phyloP scores from a whole-genome alignment of 2,888 invertebrate genomes.

The Amaurobius ferox region DNA sequence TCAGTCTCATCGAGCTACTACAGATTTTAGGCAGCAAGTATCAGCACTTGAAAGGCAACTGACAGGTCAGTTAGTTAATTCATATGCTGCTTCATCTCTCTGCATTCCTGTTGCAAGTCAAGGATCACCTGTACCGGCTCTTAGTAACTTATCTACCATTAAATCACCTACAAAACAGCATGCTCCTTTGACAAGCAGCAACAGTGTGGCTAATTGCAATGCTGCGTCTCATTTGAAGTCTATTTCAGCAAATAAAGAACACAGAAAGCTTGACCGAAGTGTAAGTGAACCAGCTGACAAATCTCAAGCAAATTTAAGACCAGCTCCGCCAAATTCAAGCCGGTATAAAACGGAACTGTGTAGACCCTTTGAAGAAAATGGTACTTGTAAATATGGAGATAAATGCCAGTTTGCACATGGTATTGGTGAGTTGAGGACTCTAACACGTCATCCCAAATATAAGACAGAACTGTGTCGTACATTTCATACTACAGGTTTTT shows the following conservation, averaged over 20 bases:
- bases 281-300: slow-evolving; percentile 82
- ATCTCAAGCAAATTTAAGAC: slow-evolving; percentile 35
- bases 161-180: slow-evolving; percentile 47
- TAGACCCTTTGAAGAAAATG: slow-evolving; percentile 96
- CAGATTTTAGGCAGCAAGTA: slow-evolving; percentile 58
- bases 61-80: too few relatives aligned
- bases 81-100: slow-evolving; percentile 26
- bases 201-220: slow-evolving; percentile 63
- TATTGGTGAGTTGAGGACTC: slow-evolving; percentile 90
- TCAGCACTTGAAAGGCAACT: slow-evolving; percentile 62
- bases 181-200: slow-evolving; percentile 58
- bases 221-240: slow-evolving; percentile 48
- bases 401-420: slow-evolving; percentile 99
- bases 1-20: slow-evolving; percentile 42
- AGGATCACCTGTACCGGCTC: slow-evolving; percentile 27
- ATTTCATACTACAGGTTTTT: slow-evolving; percentile 96
- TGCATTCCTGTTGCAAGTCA: slow-evolving; percentile 34
- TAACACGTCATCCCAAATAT: slow-evolving; percentile 98
- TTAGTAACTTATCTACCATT: slow-evolving; percentile 24
- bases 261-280: slow-evolving; percentile 85
- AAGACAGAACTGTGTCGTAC: slow-evolving; percentile 97
- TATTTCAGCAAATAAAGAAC: slow-evolving; percentile 19
- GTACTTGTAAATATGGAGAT: slow-evolving; percentile 99
- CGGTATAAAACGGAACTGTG: slow-evolving; percentile 99
- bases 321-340: slow-evolving; percentile 60